A percentile compares a stretch with the other conserved stretches of the same genome.
Conservation (phyloP, 2,797 vertebrate genomes). For the Takifugu rubripes region DNA sequence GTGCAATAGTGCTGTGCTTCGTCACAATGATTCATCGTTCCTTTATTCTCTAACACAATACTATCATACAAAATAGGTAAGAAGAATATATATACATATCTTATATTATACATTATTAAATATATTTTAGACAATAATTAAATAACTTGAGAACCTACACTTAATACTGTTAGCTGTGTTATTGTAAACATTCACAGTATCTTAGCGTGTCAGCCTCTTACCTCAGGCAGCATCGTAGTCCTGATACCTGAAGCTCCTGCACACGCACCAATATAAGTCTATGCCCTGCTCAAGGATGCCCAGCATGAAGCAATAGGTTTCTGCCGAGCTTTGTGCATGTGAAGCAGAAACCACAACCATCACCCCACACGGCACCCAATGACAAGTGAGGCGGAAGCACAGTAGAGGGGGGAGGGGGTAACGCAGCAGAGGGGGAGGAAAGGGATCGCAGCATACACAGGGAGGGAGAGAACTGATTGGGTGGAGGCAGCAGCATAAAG, state of each 20-base stretch:
- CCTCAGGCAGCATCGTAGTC: conserved; percentile 38
- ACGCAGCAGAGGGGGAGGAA: conserved; percentile 1
- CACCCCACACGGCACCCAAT: conserved; percentile 64
- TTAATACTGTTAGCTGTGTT: too few relatives aligned
- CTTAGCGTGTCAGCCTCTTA: conserved; percentile 33
- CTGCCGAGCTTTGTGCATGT: conserved; percentile 20
- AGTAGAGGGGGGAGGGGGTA: conserved; percentile 20
- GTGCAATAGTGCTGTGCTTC: background rate
- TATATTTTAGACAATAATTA: too few relatives aligned
- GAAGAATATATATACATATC: too few relatives aligned
- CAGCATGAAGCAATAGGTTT: conserved; percentile 22
- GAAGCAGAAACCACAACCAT: conserved; percentile 63
- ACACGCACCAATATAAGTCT: conserved; percentile 5
- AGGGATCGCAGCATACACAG: background rate
- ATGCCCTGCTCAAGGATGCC: background rate
- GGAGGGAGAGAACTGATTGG: background rate
- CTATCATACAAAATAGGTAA: background rate
- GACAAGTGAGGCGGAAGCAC: conserved; percentile 43
- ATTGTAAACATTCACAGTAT: background rate
- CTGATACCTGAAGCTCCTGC: conserved; percentile 17
- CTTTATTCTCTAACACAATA: background rate
- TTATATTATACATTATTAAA: too few relatives aligned
- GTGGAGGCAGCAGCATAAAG: background rate
- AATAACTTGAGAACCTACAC: too few relatives aligned
- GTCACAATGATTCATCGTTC: background rate